A percentile compares a stretch with the other conserved stretches of the same genome.
Evolutionary conservation across 2,113 vertebrate genomes (phyloP).

Genomic region (Crypturellus undulatus): DNA sequence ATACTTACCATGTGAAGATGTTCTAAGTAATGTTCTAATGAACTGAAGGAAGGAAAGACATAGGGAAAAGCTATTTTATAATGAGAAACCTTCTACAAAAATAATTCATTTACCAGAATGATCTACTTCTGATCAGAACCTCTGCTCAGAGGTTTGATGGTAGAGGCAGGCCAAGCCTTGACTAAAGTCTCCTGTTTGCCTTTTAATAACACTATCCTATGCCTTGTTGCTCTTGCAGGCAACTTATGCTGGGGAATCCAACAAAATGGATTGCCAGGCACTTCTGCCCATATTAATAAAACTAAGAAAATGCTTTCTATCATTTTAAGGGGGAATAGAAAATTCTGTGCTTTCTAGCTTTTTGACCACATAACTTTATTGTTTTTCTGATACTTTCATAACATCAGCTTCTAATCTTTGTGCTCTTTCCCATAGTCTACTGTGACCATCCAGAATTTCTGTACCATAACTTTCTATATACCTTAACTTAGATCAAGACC

Average conservation of each 20-base stretch:
- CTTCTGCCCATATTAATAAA: not conserved
- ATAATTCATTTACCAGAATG: not conserved
- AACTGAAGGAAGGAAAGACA: not conserved
- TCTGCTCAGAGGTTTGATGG: not conserved
- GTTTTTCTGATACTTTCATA: not conserved
- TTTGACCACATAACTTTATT: not conserved
- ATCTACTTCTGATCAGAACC: not conserved
- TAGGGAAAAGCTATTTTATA: not conserved
- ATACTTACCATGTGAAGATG: not conserved
- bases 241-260: not conserved
- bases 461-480: not conserved
- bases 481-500: not conserved
- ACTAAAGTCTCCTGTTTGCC: not conserved
- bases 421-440: not conserved
- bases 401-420: not conserved
- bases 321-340: not conserved
- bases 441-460: not conserved
- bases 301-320: not conserved
- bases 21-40: not conserved
- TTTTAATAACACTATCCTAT: not conserved
- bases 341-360: not conserved
- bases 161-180: not conserved
- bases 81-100: not conserved
- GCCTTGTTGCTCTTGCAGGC: not conserved
- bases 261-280: not conserved